phyloP scores from a whole-genome alignment of 2,888 invertebrate species.

The Andrena hattorfiana region DNA sequence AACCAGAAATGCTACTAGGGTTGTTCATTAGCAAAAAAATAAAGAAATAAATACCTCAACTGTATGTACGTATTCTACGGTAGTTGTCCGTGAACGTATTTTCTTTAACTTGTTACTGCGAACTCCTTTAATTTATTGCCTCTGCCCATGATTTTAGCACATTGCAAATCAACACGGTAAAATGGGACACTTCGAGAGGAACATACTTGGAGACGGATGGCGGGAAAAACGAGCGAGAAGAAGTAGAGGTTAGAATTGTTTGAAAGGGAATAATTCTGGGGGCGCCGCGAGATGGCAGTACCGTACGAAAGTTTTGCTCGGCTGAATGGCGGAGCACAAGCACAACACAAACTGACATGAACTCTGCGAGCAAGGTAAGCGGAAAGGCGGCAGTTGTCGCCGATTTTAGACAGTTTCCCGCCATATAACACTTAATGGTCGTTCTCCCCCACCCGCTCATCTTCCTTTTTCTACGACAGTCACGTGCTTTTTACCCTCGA shows the following conservation, averaged over 20 bases:
- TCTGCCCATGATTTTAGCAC: too few species aligned
- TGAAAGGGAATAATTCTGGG: constrained; percentile 52
- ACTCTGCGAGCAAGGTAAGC: constrained; percentile 83
- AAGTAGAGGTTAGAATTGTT: constrained; percentile 44
- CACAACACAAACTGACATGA: constrained; percentile 81
- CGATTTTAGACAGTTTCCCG: constrained; percentile 69
- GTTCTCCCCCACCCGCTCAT: constrained; percentile 51
- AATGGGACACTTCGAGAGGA: too few species aligned
- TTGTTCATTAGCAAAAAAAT: too few species aligned
- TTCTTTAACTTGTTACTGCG: too few species aligned
- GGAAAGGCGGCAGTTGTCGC: constrained; percentile 53
- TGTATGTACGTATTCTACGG: too few species aligned
- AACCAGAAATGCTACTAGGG: too few species aligned
- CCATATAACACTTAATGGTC: constrained; percentile 61
- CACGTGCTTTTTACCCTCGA: constrained; percentile 66
- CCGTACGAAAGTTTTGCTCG: constrained; percentile 72
- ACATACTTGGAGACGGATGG: too few species aligned
- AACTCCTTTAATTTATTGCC: too few species aligned
- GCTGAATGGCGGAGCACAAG: constrained; percentile 72
- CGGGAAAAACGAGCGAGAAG: background rate
- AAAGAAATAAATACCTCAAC: too few species aligned
- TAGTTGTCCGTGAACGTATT: too few species aligned
- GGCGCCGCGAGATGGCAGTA: constrained; percentile 70
- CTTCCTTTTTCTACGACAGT: constrained; percentile 64
- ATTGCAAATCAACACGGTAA: background rate